phyloP scores from a whole-genome alignment of 2,113 vertebrate species.

The Proteles cristata region DNA sequence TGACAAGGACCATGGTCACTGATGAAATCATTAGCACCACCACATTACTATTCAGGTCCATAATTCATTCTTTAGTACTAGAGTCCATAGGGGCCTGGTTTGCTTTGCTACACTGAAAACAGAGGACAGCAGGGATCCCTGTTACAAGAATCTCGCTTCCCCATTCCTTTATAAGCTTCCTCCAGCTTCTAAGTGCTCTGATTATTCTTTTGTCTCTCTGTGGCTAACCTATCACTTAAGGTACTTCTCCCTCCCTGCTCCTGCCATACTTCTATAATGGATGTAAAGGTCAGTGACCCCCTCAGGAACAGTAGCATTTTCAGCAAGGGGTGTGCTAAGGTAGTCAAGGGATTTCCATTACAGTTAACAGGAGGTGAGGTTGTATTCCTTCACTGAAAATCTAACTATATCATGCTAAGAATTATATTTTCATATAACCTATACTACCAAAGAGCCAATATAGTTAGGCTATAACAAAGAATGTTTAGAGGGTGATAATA shows the following conservation, averaged over 20 bases:
- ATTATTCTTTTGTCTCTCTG: slow-evolving; percentile 60
- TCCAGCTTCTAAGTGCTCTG: slow-evolving; percentile 47
- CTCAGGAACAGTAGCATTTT: slow-evolving; percentile 36
- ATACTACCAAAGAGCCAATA: background rate
- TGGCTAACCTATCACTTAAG: slow-evolving; percentile 64
- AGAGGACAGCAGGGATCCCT: slow-evolving; percentile 71
- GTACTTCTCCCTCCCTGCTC: slow-evolving; percentile 5
- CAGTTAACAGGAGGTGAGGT: background rate
- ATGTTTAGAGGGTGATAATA: slow-evolving; percentile 5
- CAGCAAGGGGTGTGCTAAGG: slow-evolving; percentile 32
- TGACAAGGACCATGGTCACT: slow-evolving; percentile 70
- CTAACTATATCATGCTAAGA: slow-evolving; percentile 12
- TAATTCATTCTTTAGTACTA: slow-evolving; percentile 77
- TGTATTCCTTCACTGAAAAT: slow-evolving; percentile 48
- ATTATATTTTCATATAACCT: slow-evolving; percentile 33
- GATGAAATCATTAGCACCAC: slow-evolving; percentile 76
- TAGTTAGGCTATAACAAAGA: background rate
- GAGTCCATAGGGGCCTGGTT: slow-evolving; percentile 76
- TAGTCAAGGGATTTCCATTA: background rate
- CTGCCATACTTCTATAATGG: slow-evolving; percentile 22
- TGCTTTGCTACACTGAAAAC: slow-evolving; percentile 75
- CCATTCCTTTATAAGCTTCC: slow-evolving; percentile 47
- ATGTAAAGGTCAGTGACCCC: slow-evolving; percentile 53
- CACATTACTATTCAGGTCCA: slow-evolving; percentile 61
- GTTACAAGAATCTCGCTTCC: slow-evolving; percentile 47